Conservation (phyloP, 2,797 vertebrate species). For the Danio choprae region DNA sequence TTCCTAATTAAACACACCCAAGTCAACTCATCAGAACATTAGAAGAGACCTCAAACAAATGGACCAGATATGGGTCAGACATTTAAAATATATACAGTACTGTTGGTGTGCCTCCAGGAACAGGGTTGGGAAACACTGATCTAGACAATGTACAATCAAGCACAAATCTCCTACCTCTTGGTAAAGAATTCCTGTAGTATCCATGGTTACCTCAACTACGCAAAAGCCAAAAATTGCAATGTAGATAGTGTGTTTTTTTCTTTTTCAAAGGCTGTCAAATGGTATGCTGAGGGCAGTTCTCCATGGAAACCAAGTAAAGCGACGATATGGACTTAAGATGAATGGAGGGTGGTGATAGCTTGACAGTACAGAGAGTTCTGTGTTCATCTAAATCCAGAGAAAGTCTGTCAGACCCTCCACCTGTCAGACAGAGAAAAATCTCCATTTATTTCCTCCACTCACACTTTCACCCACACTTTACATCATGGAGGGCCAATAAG, state of each 20-base stretch:
- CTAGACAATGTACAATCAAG: conserved; percentile 9
- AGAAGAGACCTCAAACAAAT: too few relatives aligned
- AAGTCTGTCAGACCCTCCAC: conserved; percentile 28
- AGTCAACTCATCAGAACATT: too few relatives aligned
- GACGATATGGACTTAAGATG: conserved; percentile 3
- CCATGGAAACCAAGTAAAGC: conserved; percentile 38
- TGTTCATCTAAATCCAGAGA: conserved; percentile 19
- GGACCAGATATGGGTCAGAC: too few relatives aligned
- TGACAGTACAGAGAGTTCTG: conserved; percentile 4
- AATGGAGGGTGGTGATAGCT: conserved; percentile 15
- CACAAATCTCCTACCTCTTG: background rate
- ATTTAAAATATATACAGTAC: too few relatives aligned
- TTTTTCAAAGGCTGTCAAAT: conserved; percentile 34
- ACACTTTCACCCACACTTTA: conserved; percentile 24
- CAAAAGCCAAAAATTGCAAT: conserved; percentile 39
- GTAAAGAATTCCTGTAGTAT: conserved; percentile 11
- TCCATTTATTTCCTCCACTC: background rate
- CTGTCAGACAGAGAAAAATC: conserved; percentile 33
- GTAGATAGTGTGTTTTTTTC: background rate
- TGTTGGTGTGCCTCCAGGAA: too few relatives aligned
- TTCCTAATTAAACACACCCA: too few relatives aligned
- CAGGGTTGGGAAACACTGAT: background rate
- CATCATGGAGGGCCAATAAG: conserved; percentile 13
- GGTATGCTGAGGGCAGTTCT: conserved; percentile 37
- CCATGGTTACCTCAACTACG: conserved; percentile 46